Base-by-base conservation (phyloP, 2,888 invertebrate species). In the Pecten maximus region DNA sequence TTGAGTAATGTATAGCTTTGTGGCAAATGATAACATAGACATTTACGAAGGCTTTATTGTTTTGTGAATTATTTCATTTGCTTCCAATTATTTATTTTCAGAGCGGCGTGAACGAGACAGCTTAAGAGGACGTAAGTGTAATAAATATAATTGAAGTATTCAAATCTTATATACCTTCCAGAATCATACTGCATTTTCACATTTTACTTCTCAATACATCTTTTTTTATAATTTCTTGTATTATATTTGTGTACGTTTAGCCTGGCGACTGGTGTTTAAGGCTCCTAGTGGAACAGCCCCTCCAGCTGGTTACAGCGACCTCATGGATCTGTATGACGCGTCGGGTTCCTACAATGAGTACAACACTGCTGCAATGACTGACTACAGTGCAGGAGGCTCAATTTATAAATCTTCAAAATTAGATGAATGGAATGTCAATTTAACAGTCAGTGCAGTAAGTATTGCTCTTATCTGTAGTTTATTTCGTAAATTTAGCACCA, bases 181-280 rank as follows among this genome's bases (percentile, higher is more conserved):
- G n/a, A n/a, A n/a, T n/a, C n/a, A n/a, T n/a, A n/a, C n/a, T n/a
- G n/a, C 12, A 44, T 44, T 44, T 44, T 44, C 44, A 44, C 12
- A 44, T 4, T 44, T 44, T 44, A 44, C 44, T 4, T 44, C 12
- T 44, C 12, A 12, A 8, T 44, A 12, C 16, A 2, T 50, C 50
- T 15, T 50, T 50, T 8, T 8, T 8, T 50, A 15, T 50, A 50
- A 50, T 8, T 50, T 19, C 19, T 19, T 54, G 54, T n/a, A 3
- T 50, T 16, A 2, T 50, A 50, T 50, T 48, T 91, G 87, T n/a
- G n/a, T n/a, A n/a, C n/a, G n/a, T 92, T 88, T 54, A 94, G 94
- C 94, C 40, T 94, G 94, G 94, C 89, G 90, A 40, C 90, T 94
- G 15, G 93, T 92, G 8, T 93, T 93, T 48, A 93, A 93, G 86